phyloP scores from a whole-genome alignment of 2,888 invertebrate species.

The Microctonus aethiopoides region DNA sequence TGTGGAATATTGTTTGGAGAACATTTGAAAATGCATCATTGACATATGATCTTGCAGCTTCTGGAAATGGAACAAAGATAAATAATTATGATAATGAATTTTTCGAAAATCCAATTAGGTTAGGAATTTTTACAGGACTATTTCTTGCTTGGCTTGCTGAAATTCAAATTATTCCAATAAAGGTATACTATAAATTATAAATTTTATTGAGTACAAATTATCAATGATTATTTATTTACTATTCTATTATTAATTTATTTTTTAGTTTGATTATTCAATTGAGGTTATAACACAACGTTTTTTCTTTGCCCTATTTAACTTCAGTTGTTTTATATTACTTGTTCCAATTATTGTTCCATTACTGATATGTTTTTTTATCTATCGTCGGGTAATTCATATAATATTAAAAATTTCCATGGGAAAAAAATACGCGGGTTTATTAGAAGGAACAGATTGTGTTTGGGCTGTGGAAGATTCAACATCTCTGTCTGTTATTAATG shows the following conservation, averaged over 20 bases:
- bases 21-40: constrained; percentile 43
- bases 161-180: constrained; percentile 34
- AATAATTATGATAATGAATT: constrained; percentile 22
- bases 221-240: background rate
- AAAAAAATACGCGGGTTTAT: constrained; percentile 66
- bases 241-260: constrained; percentile 12
- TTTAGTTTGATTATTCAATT: constrained; percentile 35
- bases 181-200: constrained; percentile 26
- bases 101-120: constrained; percentile 44
- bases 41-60: constrained; percentile 39
- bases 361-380: constrained; percentile 42
- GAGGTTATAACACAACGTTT: constrained; percentile 37
- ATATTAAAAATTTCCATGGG: constrained; percentile 51
- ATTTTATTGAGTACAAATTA: constrained; percentile 1
- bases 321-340: constrained; percentile 39
- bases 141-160: constrained; percentile 46
- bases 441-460: constrained; percentile 70
- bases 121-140: constrained; percentile 54
- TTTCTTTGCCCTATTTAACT: constrained; percentile 36
- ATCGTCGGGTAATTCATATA: constrained; percentile 43
- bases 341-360: constrained; percentile 39
- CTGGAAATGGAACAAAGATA: constrained; percentile 37
- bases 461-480: constrained; percentile 70
- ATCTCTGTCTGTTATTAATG: constrained; percentile 68
- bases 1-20: constrained; percentile 41